Conservation (phyloP, 1,140 invertebrate species). For the Pararge aegeria region DNA sequence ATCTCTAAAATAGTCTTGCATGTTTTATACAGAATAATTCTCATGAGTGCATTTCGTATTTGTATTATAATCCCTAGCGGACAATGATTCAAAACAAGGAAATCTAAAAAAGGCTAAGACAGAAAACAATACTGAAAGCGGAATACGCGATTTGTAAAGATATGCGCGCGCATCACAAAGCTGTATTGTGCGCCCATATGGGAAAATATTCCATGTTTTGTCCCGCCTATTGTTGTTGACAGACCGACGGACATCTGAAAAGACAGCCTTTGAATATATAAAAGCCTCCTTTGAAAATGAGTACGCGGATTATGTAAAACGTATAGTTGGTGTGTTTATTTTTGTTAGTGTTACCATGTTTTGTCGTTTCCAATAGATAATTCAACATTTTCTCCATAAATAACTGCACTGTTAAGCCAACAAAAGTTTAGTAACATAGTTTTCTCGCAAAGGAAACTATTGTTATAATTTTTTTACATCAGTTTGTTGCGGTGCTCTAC, state of each 20-base stretch:
- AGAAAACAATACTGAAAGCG: slow-evolving; percentile 51
- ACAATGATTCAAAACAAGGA: slow-evolving; percentile 29
- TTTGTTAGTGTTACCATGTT: slow-evolving; percentile 27
- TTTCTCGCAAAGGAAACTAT: too few relatives aligned
- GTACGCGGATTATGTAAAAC: slow-evolving; percentile 58
- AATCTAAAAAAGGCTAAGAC: slow-evolving; percentile 42
- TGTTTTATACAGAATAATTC: too few relatives aligned
- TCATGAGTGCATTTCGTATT: too few relatives aligned
- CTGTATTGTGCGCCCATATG: slow-evolving; percentile 68
- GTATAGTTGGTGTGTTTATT: slow-evolving; percentile 28
- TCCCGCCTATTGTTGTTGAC: slow-evolving; percentile 67
- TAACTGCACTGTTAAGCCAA: too few relatives aligned
- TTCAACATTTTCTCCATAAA: not conserved
- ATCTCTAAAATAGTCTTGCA: too few relatives aligned
- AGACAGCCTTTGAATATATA: slow-evolving; percentile 69
- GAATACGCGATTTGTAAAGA: slow-evolving; percentile 50
- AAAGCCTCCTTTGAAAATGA: slow-evolving; percentile 49
- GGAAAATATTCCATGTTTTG: slow-evolving; percentile 76
- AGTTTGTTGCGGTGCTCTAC: too few relatives aligned
- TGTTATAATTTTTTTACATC: too few relatives aligned
- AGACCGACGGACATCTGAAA: slow-evolving; percentile 75
- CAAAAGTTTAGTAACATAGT: too few relatives aligned
- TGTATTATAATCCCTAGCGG: slow-evolving; percentile 16
- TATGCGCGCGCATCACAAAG: slow-evolving; percentile 50
- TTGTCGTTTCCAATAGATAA: not conserved